These are phyloP conservation scores for Laticauda laticaudata DNA, from an alignment of 2,113 vertebrate genomes.

Conservation along the genomic window DNA sequence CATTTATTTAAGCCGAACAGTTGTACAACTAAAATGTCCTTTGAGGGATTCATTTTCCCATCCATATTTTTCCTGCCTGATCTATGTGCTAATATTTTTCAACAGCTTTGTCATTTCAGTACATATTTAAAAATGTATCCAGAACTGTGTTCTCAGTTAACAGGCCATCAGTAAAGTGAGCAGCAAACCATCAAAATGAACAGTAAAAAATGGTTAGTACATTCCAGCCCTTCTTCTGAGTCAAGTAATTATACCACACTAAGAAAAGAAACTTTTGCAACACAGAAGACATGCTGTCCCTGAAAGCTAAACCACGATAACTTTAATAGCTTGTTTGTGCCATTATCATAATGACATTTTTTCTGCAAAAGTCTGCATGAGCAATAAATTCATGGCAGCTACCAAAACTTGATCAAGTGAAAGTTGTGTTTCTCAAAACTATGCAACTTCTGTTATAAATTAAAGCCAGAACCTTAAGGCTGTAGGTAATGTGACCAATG, in stretches of 20 bases:
- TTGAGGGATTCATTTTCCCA: slow-evolving; percentile 58
- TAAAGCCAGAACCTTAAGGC: not conserved
- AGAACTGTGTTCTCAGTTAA: slow-evolving; percentile 50
- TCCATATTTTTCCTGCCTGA: slow-evolving; percentile 52
- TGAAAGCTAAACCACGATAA: not conserved
- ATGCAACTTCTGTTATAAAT: not conserved
- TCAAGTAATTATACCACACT: not conserved
- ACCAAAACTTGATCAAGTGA: not conserved
- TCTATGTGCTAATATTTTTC: slow-evolving; percentile 38
- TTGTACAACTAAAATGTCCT: slow-evolving; percentile 64
- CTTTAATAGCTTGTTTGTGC: not conserved
- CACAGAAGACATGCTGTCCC: not conserved
- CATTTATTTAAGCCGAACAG: slow-evolving; percentile 68
- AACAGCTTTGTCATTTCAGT: slow-evolving; percentile 45
- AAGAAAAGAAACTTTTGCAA: not conserved
- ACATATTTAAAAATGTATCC: slow-evolving; percentile 52
- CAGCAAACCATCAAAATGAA: not conserved
- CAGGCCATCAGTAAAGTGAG: not conserved
- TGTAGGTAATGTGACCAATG: not conserved
- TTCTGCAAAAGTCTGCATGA: not conserved
- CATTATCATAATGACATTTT: not conserved
- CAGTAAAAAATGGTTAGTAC: not conserved
- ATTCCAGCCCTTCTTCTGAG: rapidly evolving
- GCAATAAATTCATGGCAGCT: not conserved
- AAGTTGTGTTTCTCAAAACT: not conserved